Base-by-base conservation (phyloP, 1,140 invertebrate genomes). In the Agraylea sexmaculata region DNA sequence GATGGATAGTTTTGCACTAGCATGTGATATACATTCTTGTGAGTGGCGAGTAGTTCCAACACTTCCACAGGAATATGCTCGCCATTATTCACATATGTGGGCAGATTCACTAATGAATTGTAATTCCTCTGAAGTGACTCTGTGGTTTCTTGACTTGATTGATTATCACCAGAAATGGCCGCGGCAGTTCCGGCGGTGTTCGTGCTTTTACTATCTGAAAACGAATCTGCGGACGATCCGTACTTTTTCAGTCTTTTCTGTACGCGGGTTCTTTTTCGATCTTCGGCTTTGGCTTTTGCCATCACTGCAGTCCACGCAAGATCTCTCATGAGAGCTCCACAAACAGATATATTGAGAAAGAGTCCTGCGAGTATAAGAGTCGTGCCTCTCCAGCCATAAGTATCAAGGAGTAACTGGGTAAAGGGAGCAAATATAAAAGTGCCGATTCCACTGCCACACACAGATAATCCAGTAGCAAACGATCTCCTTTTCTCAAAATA, bases 401-500 rank as follows among this genome's bases (percentile, higher is more conserved):
- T 75, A 17, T 74, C 71, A 4, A 89, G 59, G 8, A 90, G 66
- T 35, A 75, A 68, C 45, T 85, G 77, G 1, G 79, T 86, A n/a
- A 92, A 53, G 0, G 88, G 89, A 1, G 88, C 83, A 59, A 93
- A 91, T 35, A 94, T 75, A 55, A 94, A 91, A 0, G 89, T 93
- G 1, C 90, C 83, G 28, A 87, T 83, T 5, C 84, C 84, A 52
- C 83, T 87, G 0, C 89, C 89, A 54, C 87, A 91, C 1, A 93
- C 88, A 0, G 89, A 85, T 16, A 96, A 69, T 1, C 92, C 92
- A 0, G 90, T 96, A 0, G 92, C 92, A 29, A 96, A 74, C 0
- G 89, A 92, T 34, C 91, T 66, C 53, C 77, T 81, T 51, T 86
- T 86, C 51, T 96, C 91, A 58, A 97, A 97, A 58, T 95, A 97